Evolutionary conservation across 2,113 vertebrate species (phyloP).

Genomic region (Mesoclemmys tuberculata): DNA sequence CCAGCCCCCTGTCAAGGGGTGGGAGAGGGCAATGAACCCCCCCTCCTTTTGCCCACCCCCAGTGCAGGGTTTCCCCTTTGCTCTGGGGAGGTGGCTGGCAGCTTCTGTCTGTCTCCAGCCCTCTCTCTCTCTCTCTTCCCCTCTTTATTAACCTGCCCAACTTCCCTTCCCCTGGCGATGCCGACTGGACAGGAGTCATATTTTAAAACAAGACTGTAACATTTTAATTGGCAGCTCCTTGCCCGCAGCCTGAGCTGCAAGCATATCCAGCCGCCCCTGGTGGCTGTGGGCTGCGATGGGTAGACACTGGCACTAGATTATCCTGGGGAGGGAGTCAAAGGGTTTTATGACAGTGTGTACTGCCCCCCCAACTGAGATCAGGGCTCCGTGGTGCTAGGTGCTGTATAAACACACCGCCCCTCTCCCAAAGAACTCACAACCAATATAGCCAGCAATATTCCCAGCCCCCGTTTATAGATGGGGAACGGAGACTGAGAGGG

Average conservation of each 20-base stretch:
- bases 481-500: neutral
- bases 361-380: neutral
- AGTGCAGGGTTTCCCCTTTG: neutral
- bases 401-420: neutral
- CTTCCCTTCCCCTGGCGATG: neutral
- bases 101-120: neutral
- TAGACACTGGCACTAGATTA: neutral
- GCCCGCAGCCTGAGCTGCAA: neutral
- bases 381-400: neutral
- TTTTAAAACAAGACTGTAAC: neutral
- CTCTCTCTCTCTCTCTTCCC: neutral
- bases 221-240: neutral
- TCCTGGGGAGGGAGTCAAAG: neutral
- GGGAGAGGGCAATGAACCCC: neutral
- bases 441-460: neutral
- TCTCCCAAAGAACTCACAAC: neutral
- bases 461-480: neutral
- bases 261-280: neutral
- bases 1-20: neutral
- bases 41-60: no score
- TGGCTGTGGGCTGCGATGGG: neutral
- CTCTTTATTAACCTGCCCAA: neutral
- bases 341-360: neutral
- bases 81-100: neutral
- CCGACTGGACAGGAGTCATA: neutral